Percentiles rank a stretch among this genome's conserved stretches.
Conservation (phyloP, 2,888 invertebrate species). For the Agonopterix arenella region DNA sequence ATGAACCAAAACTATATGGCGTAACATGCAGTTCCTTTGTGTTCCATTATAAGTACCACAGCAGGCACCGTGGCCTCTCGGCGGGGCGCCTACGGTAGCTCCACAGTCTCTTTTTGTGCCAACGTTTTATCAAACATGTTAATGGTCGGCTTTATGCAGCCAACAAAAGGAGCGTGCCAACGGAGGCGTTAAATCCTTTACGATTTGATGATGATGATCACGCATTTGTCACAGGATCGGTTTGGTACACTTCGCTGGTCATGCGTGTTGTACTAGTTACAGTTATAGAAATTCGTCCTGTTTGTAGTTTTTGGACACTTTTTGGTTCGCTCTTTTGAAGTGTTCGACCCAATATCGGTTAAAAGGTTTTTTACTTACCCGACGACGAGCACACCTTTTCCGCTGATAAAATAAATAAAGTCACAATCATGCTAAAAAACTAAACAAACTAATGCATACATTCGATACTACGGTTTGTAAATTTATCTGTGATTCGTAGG, state of each 20-base stretch:
- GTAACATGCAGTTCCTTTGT: conserved; percentile 42
- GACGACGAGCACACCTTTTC: not conserved
- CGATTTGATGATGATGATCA: conserved; percentile 69
- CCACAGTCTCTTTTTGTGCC: conserved; percentile 67
- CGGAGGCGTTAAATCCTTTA: conserved; percentile 77
- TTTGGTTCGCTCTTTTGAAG: not conserved
- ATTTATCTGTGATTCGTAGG: conserved; percentile 68
- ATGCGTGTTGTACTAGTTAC: conserved; percentile 31
- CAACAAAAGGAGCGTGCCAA: conserved; percentile 75
- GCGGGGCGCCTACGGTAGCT: conserved; percentile 69
- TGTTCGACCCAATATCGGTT: not conserved
- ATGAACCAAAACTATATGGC: conserved; percentile 43
- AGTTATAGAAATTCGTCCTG: conserved; percentile 13
- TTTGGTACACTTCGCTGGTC: conserved; percentile 27
- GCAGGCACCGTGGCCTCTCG: conserved; percentile 58
- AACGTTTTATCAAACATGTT: conserved; percentile 74
- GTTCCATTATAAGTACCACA: conserved; percentile 41
- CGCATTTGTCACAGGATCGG: conserved; percentile 63
- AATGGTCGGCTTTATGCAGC: conserved; percentile 71
- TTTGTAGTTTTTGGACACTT: not conserved
- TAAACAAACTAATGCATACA: conserved; percentile 61
- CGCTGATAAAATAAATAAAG: conserved; percentile 19
- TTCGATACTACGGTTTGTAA: conserved; percentile 52
- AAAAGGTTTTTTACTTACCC: not conserved
- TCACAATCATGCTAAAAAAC: conserved; percentile 62